Base-by-base conservation (phyloP, 2,888 invertebrate genomes). In the Dusona sp. region DNA sequence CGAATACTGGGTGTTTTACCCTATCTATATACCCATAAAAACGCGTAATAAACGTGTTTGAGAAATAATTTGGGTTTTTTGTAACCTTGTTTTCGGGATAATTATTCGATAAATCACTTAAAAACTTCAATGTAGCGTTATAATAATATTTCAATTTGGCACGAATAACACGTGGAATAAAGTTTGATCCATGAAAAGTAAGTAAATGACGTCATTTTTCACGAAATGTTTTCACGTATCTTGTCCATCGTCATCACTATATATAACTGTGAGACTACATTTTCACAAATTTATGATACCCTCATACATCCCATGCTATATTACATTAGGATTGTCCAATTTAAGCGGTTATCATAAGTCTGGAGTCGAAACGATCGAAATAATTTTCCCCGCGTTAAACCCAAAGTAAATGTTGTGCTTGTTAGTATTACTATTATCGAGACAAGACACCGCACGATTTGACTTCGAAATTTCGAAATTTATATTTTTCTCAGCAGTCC, bases 161-260 rank as follows among this genome's bases (percentile, higher is more conserved):
- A 0, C 54, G 22, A 54, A 54, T 22, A 2, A 16, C 29, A 29
- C 29, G 61, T 16, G 25, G 16, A 61, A 61, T 29, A 1, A 61
- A 29, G 61, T 29, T 16, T 16, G 29, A 61, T 16, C 16, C 61
- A 61, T 61, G 29, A 29, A 61, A 61, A 61, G 4, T 29, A 61
- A 61, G 16, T 4, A 29, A 54, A 16, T 61, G 61, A 61, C 29
- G 61, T 16, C 29, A 61, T 25, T 29, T 61, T 61, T 61, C 7
- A 61, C 29, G 29, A 61, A 61, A 61, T 61, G 61, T 29, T 61
- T 61, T 16, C 61, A 61, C 61, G 29, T 61, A 61, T 61, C 29
- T 29, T 61, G 61, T 29, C 29, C 16, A 13, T 29, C 61, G 61
- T 61, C 61, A 61, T 29, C 61, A 29, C 61, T 61, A 3, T 16